Evolutionary conservation across 2,888 invertebrate species (phyloP).

Genomic region (Coleophora flavipennella): DNA sequence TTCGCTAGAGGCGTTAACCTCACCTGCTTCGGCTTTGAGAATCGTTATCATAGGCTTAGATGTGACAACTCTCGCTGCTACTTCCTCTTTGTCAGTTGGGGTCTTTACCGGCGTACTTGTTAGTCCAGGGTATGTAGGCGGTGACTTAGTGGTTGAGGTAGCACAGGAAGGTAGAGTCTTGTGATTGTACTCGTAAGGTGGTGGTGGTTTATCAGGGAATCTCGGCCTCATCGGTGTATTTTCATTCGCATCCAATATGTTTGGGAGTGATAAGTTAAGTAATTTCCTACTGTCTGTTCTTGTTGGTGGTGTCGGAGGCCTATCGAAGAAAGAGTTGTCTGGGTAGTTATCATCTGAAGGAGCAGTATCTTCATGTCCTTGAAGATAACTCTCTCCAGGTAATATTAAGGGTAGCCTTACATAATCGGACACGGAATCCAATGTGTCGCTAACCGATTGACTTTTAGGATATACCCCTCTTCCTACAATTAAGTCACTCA

Average conservation of each 20-base stretch:
- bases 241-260: slow-evolving; percentile 53
- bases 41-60: slow-evolving; percentile 84
- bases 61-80: slow-evolving; percentile 82
- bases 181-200: slow-evolving; percentile 78
- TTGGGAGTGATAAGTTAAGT: slow-evolving; percentile 57
- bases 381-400: slow-evolving; percentile 71
- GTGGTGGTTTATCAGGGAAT: slow-evolving; percentile 73
- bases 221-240: slow-evolving; percentile 26
- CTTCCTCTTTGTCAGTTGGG: slow-evolving; percentile 73
- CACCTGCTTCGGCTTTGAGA: slow-evolving; percentile 82
- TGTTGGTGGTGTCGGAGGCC: slow-evolving; percentile 79
- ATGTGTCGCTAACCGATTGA: slow-evolving; percentile 86
- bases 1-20: slow-evolving; percentile 76
- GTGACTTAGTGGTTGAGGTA: slow-evolving; percentile 63
- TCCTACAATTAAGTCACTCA: slow-evolving; percentile 88
- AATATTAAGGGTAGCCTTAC: slow-evolving; percentile 80
- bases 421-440: slow-evolving; percentile 93
- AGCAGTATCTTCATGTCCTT: slow-evolving; percentile 73
- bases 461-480: slow-evolving; percentile 79
- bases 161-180: slow-evolving; percentile 62
- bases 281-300: slow-evolving; percentile 76
- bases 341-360: slow-evolving; percentile 71
- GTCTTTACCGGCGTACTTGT: slow-evolving; percentile 29
- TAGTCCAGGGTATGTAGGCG: slow-evolving; percentile 77
- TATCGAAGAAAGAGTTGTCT: slow-evolving; percentile 63